Conservation (phyloP, 1,140 invertebrate species). For the Galendromus occidentalis region DNA sequence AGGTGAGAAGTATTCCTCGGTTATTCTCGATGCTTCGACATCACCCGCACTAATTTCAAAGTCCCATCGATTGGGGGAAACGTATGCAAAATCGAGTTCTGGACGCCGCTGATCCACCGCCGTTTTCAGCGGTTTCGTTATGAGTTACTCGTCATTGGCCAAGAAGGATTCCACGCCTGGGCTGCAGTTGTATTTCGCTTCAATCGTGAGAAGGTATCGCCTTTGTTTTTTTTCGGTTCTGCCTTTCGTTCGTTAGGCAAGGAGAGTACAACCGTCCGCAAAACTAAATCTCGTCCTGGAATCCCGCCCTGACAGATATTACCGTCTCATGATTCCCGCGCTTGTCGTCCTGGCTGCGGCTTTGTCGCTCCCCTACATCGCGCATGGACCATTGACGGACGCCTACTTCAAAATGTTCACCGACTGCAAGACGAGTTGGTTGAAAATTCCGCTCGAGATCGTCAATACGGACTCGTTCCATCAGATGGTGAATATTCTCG, state of each 20-base stretch:
- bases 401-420: conserved; percentile 2
- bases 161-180: background rate
- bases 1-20: background rate
- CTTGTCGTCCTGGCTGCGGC: background rate
- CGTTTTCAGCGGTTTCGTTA: background rate
- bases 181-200: background rate
- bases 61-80: too few species aligned
- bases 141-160: background rate
- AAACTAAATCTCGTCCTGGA: too few species aligned
- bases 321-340: background rate
- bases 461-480: background rate
- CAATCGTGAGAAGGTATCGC: conserved; percentile 3
- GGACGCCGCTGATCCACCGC: background rate
- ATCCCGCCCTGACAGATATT: conserved; percentile 5
- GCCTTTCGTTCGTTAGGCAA: too few species aligned
- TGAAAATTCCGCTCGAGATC: background rate
- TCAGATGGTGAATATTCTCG: background rate
- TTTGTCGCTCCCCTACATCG: background rate
- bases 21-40: too few species aligned
- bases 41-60: too few species aligned
- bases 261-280: too few species aligned
- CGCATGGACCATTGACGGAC: background rate
- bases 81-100: background rate
- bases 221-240: too few species aligned
- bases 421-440: background rate